Percentiles rank a stretch among this genome's conserved stretches.
These are phyloP conservation scores for Drosophila mauritiana DNA, from an alignment of 1,140 invertebrate species.

Conservation along the genomic window DNA sequence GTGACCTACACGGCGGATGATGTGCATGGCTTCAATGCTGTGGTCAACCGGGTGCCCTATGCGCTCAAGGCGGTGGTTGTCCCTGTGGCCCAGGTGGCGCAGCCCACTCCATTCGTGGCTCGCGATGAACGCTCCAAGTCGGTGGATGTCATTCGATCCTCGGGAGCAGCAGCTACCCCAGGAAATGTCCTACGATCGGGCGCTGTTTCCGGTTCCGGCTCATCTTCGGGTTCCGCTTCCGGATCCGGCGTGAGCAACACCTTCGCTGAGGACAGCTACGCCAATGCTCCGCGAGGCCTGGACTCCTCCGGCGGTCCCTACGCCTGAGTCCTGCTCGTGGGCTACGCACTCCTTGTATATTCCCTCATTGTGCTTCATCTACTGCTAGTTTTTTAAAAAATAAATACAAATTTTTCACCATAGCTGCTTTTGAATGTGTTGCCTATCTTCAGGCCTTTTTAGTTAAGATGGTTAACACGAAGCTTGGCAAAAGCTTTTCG, in stretches of 20 bases:
- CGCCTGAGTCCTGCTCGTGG: conserved; percentile 38
- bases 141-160: background rate
- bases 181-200: background rate
- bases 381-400: conserved; percentile 51
- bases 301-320: conserved; percentile 48
- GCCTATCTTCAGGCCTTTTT: conserved; percentile 25
- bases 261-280: conserved; percentile 44
- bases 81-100: conserved; percentile 1
- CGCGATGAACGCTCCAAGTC: conserved; percentile 49
- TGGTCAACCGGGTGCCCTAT: conserved; percentile 82
- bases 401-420: conserved; percentile 29
- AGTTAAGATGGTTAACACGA: background rate
- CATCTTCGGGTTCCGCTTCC: background rate
- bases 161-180: background rate
- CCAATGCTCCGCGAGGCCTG: conserved; percentile 33
- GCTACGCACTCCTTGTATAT: conserved; percentile 34
- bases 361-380: conserved; percentile 48
- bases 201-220: background rate
- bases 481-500: conserved; percentile 14
- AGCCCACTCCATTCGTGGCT: conserved; percentile 9
- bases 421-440: background rate
- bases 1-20: conserved; percentile 86
- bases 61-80: conserved; percentile 44
- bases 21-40: conserved; percentile 86
- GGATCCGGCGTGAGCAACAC: conserved; percentile 13